Percentiles rank a stretch among this genome's conserved stretches.
Conservation (phyloP, 2,888 invertebrate species). For the Aphodius granarius region DNA sequence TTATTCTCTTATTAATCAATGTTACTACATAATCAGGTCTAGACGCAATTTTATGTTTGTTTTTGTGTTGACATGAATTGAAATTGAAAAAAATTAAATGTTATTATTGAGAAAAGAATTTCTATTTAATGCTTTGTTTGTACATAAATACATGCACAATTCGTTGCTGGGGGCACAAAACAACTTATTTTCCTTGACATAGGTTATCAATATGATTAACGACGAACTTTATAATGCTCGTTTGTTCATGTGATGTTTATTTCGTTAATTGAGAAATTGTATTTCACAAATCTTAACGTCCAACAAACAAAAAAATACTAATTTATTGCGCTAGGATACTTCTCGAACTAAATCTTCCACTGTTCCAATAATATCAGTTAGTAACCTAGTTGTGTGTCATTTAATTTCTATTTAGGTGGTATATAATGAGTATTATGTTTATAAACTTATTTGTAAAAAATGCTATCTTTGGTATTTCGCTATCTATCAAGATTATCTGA, state of each 20-base stretch:
- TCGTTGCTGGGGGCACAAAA: neutral
- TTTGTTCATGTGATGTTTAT: neutral
- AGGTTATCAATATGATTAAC: neutral
- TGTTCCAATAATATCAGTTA: neutral
- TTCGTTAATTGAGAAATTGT: neutral
- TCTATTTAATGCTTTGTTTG: neutral
- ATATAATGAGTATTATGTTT: neutral
- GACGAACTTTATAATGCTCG: neutral
- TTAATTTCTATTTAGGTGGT: neutral
- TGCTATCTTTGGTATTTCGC: neutral
- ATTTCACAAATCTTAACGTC: neutral
- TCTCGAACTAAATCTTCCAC: neutral
- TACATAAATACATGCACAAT: neutral
- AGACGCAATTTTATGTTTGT: no score
- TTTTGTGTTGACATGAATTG: no score
- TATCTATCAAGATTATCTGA: neutral
- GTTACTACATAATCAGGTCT: no score
- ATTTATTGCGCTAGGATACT: neutral
- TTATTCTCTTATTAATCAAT: no score
- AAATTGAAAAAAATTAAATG: neutral
- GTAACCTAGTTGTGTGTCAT: neutral
- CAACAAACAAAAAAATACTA: neutral
- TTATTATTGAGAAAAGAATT: neutral
- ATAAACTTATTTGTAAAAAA: neutral
- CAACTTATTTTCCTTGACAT: neutral